Base-by-base conservation (phyloP, 53 echinoderm and acorn worm species). In the Crossaster papposus region DNA sequence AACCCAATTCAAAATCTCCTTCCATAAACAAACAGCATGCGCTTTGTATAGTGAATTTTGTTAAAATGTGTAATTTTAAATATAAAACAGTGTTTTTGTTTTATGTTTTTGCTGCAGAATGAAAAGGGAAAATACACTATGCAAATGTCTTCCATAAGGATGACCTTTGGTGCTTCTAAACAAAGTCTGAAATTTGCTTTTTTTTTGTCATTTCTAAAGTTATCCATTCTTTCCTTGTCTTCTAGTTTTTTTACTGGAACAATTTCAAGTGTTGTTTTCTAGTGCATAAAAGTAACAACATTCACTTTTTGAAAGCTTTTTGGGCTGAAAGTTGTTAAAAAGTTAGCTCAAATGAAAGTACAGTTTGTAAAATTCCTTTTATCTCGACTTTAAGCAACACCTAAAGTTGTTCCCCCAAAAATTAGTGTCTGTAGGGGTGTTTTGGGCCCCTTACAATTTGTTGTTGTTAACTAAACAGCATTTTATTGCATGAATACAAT, bases 121-220 rank as follows among this genome's bases (percentile, higher is more conserved):
- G 73, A 87, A 75, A 53, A 51, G 72, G 72, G 51, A 87, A 68
- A 76, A 87, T 87, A 87, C 87, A 87, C 72, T 54, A 34, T 87
- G 84, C 84, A 84, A 84, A 80, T 76, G 87, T 87, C 87, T 77
- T 72, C 87, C 87, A 36, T 34, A 26, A 72, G 87, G 76, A 77
- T 76, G 87, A 87, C 87, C 35, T 80, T 86, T 86, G 86, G 86
- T 77, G 87, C 87, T 87, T 87, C 87, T 87, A 44, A 38, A 75
- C 14, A 84, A 84, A 84, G 87, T 58, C 87, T 87, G 83, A 70
- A 70, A 70, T 22, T 65, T 83, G 64, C 36, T 37, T 77, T 87
- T 87, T n/a, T 77, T 87, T 35, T 35, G 62, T 75, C 76, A 62
- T 77, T 35, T 44, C 44, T 44, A 44, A n/a, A 77, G 87, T 75